Base-by-base conservation (phyloP, 35 echinoderm and acorn worm species). In the Stichopus chloronotus region DNA sequence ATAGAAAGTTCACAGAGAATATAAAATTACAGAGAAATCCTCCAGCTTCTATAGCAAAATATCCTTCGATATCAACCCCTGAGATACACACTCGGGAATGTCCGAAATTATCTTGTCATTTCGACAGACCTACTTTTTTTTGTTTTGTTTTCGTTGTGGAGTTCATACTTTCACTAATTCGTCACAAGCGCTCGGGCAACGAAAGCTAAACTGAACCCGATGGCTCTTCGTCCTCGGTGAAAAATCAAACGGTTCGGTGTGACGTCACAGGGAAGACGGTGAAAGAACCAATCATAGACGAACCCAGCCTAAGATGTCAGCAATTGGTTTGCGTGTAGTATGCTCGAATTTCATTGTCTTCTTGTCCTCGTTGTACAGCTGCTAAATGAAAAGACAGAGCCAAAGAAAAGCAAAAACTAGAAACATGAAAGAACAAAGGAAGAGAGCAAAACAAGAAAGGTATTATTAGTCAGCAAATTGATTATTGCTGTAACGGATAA, bases 151-250 rank as follows among this genome's bases (percentile, higher is more conserved):
- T 43, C 30, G 61, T 74, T 74, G 0, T n/a, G 22, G 22, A 74
- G 69, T 74, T 74, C 69, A 74, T 7, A n/a, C 69, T 74, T 19
- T 74, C 30, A 43, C 30, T 43, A 43, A 74, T 74, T 74, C 14
- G n/a, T 74, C 69, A 74, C 69, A 74, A 61, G 19, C 19, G 17
- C 14, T 53, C 58, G 8, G 54, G 56, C 82, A n/a, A 85, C 55
- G 55, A 85, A 85, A 56, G 8, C 82, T 58, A 58, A 58, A 85
- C 10, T 85, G 82, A 85, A 13, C 21, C 82, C 58, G 55, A 53
- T 85, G 10, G 55, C 82, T 85, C 58, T 83, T 52, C 56, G 52
- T 53, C 7, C 69, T 74, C 69, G 19, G 22, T n/a, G 2, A 16
- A 74, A 74, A 16, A 74, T 14, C 69, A 74, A 65, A 74, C 17